Conservation (phyloP, 2,113 vertebrate genomes). For the Myotis yumanensis region DNA sequence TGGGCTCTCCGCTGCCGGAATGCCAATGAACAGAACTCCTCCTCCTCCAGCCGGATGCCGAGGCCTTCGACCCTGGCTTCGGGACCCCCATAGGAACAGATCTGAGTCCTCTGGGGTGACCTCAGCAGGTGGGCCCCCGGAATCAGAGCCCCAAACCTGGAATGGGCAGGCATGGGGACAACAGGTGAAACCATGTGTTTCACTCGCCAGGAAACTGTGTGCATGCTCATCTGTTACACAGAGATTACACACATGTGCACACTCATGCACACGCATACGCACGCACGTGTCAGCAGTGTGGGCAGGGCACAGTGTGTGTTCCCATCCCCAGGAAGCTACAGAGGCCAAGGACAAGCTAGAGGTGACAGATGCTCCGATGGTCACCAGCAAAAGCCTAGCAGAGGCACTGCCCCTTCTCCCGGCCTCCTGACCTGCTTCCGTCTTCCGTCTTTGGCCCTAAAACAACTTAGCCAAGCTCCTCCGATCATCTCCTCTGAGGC, state of each 20-base stretch:
- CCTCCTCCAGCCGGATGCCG: rapidly evolving
- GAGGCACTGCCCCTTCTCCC: not conserved
- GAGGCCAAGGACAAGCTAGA: not conserved
- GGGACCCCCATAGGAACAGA: not conserved
- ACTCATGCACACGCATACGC: not conserved
- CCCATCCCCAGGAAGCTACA: not conserved
- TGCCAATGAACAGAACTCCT: not conserved
- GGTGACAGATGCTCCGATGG: not conserved
- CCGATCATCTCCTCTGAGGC: rapidly evolving
- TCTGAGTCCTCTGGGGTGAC: not conserved
- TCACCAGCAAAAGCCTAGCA: not conserved
- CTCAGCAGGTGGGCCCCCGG: not conserved
- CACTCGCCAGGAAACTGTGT: not conserved
- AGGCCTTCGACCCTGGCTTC: not conserved
- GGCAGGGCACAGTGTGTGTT: not conserved
- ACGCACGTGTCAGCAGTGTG: not conserved
- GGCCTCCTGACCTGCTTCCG: not conserved
- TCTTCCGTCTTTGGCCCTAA: not conserved
- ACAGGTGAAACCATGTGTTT: not conserved
- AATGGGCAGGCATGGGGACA: not conserved
- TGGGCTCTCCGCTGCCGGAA: not conserved
- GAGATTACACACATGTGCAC: rapidly evolving
- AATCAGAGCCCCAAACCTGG: not conserved
- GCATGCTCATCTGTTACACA: not conserved
- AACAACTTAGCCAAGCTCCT: not conserved